Base-by-base conservation (phyloP, 2,113 vertebrate genomes). In the Dinomys branickii region DNA sequence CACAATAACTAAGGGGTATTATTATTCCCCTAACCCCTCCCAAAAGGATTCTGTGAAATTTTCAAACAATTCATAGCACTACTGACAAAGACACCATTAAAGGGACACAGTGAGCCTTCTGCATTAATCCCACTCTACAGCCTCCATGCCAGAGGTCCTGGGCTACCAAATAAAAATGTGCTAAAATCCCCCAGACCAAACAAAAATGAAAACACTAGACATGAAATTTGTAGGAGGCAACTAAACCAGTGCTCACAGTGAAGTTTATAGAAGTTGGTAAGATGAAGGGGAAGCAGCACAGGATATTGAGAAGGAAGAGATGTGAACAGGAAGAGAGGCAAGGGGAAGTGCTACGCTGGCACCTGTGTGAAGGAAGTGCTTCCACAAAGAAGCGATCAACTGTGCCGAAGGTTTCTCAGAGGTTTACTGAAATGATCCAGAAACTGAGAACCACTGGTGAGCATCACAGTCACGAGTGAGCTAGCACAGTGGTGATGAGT, bases 181-280 rank as follows among this genome's bases (percentile, higher is more conserved):
- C 86, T 3, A 73, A 90, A 94, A 95, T 33, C n/a, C 13, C 26
- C 22, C 44, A 41, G 13, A 14, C 4, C 24, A 73, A 80, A 94
- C 35, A 20, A 85, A 91, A 91, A 95, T 33, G 28, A 94, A 92
- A 89, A 91, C 7, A 77, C 19, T 50, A 50, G 19, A 75, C 24
- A 95, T 20, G 30, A 75, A 58, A n/a, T 77, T 28, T 81, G 28
- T 0, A 59, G 30, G 44, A 58, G 13, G 44, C 9, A 85, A 38
- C 81, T 41, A 94, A 52, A 41, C 22, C 13, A 54, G 83, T 54
- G 59, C 69, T 80, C 19, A 41, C 22, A 58, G 52, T 56, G 30
- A 85, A 63, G 65, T 41, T 2, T 58, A 50, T 1, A 54, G 65
- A 80, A 17, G 59, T 65, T 52, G 22, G 0, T n/a, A 58, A 44